phyloP scores from a whole-genome alignment of 2,113 vertebrate genomes.

The Reinhardtius hippoglossoides region DNA sequence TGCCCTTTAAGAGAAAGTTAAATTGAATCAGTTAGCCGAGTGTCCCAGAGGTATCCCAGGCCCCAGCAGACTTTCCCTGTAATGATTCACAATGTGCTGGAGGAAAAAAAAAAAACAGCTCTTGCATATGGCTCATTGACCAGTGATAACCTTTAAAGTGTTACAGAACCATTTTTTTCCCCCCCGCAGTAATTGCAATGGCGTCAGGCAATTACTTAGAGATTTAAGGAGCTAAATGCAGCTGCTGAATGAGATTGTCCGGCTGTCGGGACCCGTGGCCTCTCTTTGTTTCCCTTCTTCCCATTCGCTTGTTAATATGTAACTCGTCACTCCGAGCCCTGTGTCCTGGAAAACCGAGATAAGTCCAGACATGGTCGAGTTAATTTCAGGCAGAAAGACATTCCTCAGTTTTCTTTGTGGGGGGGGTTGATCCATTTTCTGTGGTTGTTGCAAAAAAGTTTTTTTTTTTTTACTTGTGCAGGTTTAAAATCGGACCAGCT shows the following conservation, averaged over 20 bases:
- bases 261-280: conserved; percentile 37
- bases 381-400: conserved; percentile 59
- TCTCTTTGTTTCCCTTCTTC: conserved; percentile 30
- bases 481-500: background rate
- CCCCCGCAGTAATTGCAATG: conserved; percentile 31
- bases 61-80: background rate
- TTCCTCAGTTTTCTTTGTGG: conserved; percentile 50
- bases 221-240: conserved; percentile 39
- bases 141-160: conserved; percentile 39
- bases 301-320: conserved; percentile 64
- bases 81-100: conserved; percentile 1
- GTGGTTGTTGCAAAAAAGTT: background rate
- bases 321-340: conserved; percentile 59
- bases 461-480: too few relatives aligned
- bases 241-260: conserved; percentile 29
- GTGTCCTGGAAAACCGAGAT: conserved; percentile 63
- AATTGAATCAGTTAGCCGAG: conserved; percentile 19
- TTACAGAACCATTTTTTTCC: conserved; percentile 12
- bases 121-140: conserved; percentile 28
- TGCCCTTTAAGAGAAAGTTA: conserved; percentile 33
- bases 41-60: conserved; percentile 25
- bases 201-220: conserved; percentile 34
- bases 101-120: background rate
- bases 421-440: conserved; percentile 21
- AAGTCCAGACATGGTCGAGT: conserved; percentile 64